These are phyloP conservation scores for Coenonympha glycerion DNA, from an alignment of 2,888 invertebrate species.

Conservation along the genomic window DNA sequence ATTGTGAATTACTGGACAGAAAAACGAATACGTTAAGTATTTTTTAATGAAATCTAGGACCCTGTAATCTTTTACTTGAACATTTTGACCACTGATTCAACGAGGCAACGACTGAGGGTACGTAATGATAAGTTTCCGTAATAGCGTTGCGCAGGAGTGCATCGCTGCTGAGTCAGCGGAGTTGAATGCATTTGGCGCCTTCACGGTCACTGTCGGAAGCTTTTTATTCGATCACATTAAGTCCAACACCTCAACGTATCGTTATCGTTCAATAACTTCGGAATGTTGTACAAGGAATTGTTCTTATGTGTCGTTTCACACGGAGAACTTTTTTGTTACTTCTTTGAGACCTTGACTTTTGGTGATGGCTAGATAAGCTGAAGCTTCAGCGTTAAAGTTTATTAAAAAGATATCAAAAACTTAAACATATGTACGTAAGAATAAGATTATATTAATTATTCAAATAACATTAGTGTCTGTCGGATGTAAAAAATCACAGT, in stretches of 20 bases:
- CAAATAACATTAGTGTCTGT: neutral
- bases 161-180: constrained; percentile 65
- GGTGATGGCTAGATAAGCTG: no score
- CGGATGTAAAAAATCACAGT: neutral
- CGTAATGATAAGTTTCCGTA: constrained; percentile 60
- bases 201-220: constrained; percentile 29
- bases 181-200: constrained; percentile 62
- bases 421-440: no score
- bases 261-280: neutral
- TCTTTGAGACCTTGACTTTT: no score
- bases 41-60: no score
- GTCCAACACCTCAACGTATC: neutral
- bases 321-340: no score
- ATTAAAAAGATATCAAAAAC: no score
- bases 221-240: constrained; percentile 1
- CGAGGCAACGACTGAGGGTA: constrained; percentile 20
- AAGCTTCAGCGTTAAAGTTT: no score
- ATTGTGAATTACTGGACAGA: no score
- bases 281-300: neutral
- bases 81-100: no score
- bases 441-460: neutral
- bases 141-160: constrained; percentile 53
- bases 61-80: no score
- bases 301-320: neutral
- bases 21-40: no score